Evolutionary conservation across 1,140 invertebrate genomes (phyloP).

Genomic region (Daktulosphaira vitifoliae): DNA sequence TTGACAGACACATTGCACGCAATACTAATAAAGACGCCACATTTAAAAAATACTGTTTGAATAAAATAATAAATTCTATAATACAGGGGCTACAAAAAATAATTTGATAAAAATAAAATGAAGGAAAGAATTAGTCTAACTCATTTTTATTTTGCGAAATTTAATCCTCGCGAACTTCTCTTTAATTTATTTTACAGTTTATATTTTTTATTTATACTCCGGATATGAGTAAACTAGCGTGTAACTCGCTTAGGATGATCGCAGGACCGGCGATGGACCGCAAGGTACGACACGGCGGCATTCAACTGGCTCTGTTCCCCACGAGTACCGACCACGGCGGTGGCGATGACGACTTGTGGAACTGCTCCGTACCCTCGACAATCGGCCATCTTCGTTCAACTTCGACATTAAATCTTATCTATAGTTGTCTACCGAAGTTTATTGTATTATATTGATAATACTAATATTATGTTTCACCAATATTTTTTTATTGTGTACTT

Average conservation of each 20-base stretch:
- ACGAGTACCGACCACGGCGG: conserved; percentile 13
- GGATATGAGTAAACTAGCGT: too few relatives aligned
- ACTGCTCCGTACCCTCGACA: background rate
- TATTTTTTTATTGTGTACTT: too few relatives aligned
- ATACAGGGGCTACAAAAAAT: conserved; percentile 4
- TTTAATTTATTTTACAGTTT: too few relatives aligned
- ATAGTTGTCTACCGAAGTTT: background rate
- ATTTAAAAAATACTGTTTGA: background rate
- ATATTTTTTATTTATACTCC: too few relatives aligned
- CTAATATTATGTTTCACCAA: too few relatives aligned
- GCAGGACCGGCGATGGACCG: background rate
- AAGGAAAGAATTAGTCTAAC: conserved; percentile 5
- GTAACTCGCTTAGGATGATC: background rate
- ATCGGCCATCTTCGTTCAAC: background rate
- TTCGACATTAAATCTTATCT: background rate
- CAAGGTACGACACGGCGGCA: conserved; percentile 15
- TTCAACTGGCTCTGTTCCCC: conserved; percentile 23
- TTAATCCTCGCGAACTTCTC: background rate
- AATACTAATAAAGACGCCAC: background rate
- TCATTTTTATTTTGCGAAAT: background rate
- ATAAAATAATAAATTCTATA: background rate
- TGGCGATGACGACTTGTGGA: conserved; percentile 20
- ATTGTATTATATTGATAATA: too few relatives aligned
- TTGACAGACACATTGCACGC: conserved; percentile 8
- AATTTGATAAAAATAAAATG: background rate